phyloP scores from a whole-genome alignment of 2,113 vertebrate species.

The Bungarus multicinctus region DNA sequence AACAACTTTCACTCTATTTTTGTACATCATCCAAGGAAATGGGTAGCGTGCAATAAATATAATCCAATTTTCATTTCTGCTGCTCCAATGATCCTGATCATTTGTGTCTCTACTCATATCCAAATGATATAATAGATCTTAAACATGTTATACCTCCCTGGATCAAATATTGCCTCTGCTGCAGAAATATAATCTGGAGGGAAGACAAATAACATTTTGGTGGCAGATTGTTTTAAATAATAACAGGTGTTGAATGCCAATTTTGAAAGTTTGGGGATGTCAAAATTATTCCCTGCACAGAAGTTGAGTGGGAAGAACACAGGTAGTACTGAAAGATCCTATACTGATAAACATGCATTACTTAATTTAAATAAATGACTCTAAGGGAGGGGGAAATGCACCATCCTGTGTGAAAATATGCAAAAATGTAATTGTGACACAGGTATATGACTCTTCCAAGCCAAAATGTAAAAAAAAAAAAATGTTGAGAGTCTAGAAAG shows the following conservation, averaged over 20 bases:
- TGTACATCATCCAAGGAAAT: neutral
- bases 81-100: neutral
- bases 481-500: too few relatives aligned
- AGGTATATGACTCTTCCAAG: too few relatives aligned
- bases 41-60: slow-evolving; percentile 10
- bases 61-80: slow-evolving; percentile 3
- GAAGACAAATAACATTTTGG: slow-evolving; percentile 1
- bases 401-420: too few relatives aligned
- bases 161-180: slow-evolving; percentile 20
- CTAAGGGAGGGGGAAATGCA: neutral
- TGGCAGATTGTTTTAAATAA: slow-evolving; percentile 48
- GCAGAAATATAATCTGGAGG: slow-evolving; percentile 31
- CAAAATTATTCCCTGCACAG: slow-evolving; percentile 31
- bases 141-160: slow-evolving; percentile 15
- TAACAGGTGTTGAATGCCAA: slow-evolving; percentile 31
- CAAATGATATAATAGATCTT: slow-evolving; percentile 4
- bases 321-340: neutral
- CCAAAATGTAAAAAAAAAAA: too few relatives aligned
- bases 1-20: neutral
- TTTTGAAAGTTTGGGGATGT: slow-evolving; percentile 31
- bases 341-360: neutral
- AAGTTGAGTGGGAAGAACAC: slow-evolving; percentile 22
- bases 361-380: neutral
- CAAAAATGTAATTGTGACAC: too few relatives aligned
- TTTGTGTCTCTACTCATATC: neutral